A percentile compares a stretch with the other conserved stretches of the same genome.
phyloP scores from a whole-genome alignment of 2,113 vertebrate species.

The Anguilla japonica region DNA sequence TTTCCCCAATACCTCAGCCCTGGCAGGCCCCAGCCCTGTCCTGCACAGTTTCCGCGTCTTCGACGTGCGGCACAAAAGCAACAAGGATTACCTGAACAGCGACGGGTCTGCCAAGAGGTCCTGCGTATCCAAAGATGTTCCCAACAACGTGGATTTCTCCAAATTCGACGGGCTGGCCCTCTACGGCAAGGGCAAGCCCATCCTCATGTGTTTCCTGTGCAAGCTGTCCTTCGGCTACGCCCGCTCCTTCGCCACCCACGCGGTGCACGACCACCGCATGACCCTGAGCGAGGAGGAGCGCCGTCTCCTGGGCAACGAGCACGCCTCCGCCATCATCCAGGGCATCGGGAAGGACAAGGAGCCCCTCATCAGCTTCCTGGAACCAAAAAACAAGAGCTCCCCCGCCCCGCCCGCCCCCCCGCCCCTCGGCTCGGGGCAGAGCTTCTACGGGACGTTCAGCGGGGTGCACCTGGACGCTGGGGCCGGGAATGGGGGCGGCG shows the following conservation, averaged over 20 bases:
- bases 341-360: constrained; percentile 84
- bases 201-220: constrained; percentile 89
- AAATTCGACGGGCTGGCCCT: constrained; percentile 81
- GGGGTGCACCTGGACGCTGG: constrained; percentile 81
- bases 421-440: constrained; percentile 80
- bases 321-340: constrained; percentile 88
- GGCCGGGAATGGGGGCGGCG: background rate
- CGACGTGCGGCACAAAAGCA: constrained; percentile 84
- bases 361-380: constrained; percentile 88
- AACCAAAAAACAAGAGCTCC: constrained; percentile 89
- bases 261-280: constrained; percentile 82
- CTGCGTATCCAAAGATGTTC: constrained; percentile 90
- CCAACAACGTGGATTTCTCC: constrained; percentile 86
- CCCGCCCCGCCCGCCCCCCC: constrained; percentile 78
- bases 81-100: constrained; percentile 86
- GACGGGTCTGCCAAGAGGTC: constrained; percentile 87
- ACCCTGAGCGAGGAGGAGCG: constrained; percentile 83
- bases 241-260: constrained; percentile 80
- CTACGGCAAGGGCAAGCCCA: constrained; percentile 83
- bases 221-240: constrained; percentile 83
- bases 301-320: constrained; percentile 83
- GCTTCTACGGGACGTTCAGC: constrained; percentile 84
- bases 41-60: constrained; percentile 90
- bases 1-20: constrained; percentile 85
- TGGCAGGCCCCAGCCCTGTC: constrained; percentile 79